Evolutionary conservation across 1,140 invertebrate genomes (phyloP), one percentile per base, ranked within the genome.

Genomic region (Catajapyx aquilonaris): DNA sequence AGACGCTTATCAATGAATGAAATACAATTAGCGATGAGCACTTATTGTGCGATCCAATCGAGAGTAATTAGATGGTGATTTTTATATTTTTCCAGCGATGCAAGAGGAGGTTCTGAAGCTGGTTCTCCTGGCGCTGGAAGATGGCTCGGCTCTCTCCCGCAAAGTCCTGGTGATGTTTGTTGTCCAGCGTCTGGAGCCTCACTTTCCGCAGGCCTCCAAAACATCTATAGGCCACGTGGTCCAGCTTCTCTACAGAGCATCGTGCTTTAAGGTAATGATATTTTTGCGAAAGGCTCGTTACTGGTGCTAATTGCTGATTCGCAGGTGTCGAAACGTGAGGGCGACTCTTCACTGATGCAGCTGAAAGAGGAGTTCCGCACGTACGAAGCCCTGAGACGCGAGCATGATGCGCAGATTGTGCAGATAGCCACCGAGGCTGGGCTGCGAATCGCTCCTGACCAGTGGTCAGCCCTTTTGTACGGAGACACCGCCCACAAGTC

Each of bases 151-250:
- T n/a, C 61, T 98, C 40, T 95, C 90, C 0, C 66, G 94, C 40
- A 98, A 98, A 63, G 91, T 96, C 18, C 62, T 98, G 43, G 93
- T 98, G 28, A 86, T 97, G 78, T 98, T 95, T 68, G 88, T 98
- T 30, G 93, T 97, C 25, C 88, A 97, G 61, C 69, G 87, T 50
- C 61, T 98, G 38, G 81, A 90, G 54, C 76, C 83, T 23, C 83
- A 91, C 55, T 98, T 94, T 62, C 86, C 91, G 3, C 91, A 96
- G 64, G 87, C 91, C 31, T 95, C 88, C 4, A 97, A 97, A 64
- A 97, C 91, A 5, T 91, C 85, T 51, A 94, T 97, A 51, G 94
- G 94, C 2, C 94, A 98, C 62, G 93, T 98, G 21, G 93, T 98
- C 16, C 94, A 98, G 57, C 66, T 98, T 11, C 63, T 98, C 0